Base-by-base conservation (phyloP, 2,797 vertebrate species). In the Lepus townsendii region DNA sequence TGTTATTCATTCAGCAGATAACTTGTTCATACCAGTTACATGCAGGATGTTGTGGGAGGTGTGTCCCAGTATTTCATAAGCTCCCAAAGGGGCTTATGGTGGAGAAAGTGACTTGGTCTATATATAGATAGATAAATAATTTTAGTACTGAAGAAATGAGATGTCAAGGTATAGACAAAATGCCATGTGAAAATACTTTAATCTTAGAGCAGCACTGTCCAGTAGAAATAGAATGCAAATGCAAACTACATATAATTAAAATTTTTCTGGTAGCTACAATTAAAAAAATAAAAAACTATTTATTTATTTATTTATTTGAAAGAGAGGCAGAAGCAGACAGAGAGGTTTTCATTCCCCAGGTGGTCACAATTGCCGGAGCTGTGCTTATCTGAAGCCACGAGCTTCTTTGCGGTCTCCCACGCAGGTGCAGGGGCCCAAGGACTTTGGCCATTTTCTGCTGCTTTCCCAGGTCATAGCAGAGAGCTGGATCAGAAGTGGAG, bases 131-230 rank as follows among this genome's bases (percentile, higher is more conserved):
- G 42, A 12, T 27, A 30, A 30, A 69, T 87, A 86, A 62, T 87
- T 91, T 76, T 91, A 76, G 30, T 84, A 17, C 60, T 75, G 16
- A 90, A 68, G 78, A 88, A 88, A 54, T 54, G 22, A 68, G 83
- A 50, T 52, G 3, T 54, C 54, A 83, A 79, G 38, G 26, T 62
- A 66, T 26, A 47, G 24, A 66, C 52, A n/a, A 79, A 95, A 57
- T 73, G 17, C 68, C 63, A 93, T 90, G 20, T 50, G 63, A 86
- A 32, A 76, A 13, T 65, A 42, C 68, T 54, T 93, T 83, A 38
- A 35, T 42, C 22, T 88, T 84, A 86, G 57, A 83, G 32, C 30
- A 42, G 2, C 35, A 1, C 65, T 83, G 19, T 89, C 14, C 17
- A 14, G 1, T 32, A 89, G 78, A 88, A 92, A 66, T 24, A 80